Conservation (phyloP, 2,113 vertebrate species). For the Empidonax traillii region DNA sequence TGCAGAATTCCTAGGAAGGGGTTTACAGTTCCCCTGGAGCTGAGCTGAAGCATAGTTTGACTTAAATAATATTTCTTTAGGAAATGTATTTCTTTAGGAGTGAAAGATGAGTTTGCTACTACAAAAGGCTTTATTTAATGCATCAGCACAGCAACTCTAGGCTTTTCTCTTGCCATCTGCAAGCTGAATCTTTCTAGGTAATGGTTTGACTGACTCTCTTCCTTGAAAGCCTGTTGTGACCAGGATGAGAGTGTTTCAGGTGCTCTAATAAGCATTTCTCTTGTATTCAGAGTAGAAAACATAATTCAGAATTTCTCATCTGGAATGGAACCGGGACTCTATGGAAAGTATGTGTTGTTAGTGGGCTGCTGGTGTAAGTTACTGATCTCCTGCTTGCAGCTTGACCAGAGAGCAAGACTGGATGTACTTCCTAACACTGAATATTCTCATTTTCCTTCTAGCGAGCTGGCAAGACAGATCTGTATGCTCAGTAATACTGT, state of each 20-base stretch:
- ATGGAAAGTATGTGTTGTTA: background rate
- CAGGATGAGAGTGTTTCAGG: slow-evolving; percentile 16
- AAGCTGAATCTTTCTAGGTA: background rate
- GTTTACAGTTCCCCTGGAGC: background rate
- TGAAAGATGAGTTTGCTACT: background rate
- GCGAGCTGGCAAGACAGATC: background rate
- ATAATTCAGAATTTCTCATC: slow-evolving; percentile 24
- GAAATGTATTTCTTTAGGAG: background rate
- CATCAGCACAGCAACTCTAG: background rate
- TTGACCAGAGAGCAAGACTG: background rate
- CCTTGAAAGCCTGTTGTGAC: slow-evolving; percentile 21
- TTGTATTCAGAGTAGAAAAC: slow-evolving; percentile 23
- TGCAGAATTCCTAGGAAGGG: background rate
- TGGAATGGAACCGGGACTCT: background rate
- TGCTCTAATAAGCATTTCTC: slow-evolving; percentile 34
- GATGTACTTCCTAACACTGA: background rate
- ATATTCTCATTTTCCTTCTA: background rate
- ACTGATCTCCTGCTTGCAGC: background rate
- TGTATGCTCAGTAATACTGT: fast-evolving
- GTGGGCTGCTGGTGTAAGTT: background rate
- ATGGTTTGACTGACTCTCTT: background rate
- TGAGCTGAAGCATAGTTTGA: slow-evolving; percentile 5
- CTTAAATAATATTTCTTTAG: background rate
- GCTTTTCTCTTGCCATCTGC: background rate
- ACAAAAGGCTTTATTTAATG: background rate